phyloP scores from a whole-genome alignment of 1,140 invertebrate species.

The Parapsyche elsis region DNA sequence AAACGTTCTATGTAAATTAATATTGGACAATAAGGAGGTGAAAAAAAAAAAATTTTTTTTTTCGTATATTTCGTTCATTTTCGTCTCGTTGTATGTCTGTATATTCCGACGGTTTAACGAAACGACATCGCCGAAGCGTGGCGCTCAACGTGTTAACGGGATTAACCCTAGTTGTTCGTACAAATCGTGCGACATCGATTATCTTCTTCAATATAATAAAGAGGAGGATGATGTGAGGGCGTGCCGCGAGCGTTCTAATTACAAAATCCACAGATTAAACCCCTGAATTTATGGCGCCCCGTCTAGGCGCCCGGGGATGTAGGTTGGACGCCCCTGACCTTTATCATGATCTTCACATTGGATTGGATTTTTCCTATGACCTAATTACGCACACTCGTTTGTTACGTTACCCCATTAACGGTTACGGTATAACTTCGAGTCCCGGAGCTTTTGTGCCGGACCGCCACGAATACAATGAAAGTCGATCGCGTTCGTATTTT shows the following conservation, averaged over 20 bases:
- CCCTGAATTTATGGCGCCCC: not conserved
- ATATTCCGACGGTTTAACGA: no score
- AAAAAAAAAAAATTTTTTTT: no score
- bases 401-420: not conserved
- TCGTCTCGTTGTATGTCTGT: no score
- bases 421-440: not conserved
- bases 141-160: not conserved
- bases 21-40: no score
- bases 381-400: not conserved
- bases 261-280: slow-evolving; percentile 1
- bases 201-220: not conserved
- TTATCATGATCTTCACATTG: not conserved
- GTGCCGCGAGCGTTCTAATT: slow-evolving; percentile 14
- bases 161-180: not conserved
- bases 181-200: slow-evolving; percentile 14
- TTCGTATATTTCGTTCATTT: no score
- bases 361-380: not conserved
- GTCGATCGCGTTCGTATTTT: not conserved
- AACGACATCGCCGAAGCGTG: no score
- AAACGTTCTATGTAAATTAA: no score
- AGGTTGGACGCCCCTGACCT: not conserved
- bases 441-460: not conserved
- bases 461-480: not conserved
- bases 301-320: not conserved
- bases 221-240: not conserved